Percentiles rank a stretch among this genome's conserved stretches.
Conservation (phyloP, 2,888 invertebrate species). For the Synergus japonicus region DNA sequence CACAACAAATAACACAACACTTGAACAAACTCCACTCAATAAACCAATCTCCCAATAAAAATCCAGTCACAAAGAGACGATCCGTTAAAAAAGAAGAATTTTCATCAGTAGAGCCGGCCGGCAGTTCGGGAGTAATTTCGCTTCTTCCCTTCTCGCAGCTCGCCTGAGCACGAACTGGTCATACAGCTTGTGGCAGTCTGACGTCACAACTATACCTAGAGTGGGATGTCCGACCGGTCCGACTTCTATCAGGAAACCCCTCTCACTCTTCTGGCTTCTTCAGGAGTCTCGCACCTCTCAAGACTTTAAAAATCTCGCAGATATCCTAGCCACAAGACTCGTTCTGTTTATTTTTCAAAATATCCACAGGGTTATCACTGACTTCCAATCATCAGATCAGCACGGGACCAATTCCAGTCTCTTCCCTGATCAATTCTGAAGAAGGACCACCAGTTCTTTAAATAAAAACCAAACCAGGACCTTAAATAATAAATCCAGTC, state of each 20-base stretch:
- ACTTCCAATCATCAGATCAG: background rate
- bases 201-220: slow-evolving; percentile 66
- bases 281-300: background rate
- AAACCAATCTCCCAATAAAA: background rate
- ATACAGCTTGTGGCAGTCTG: slow-evolving; percentile 59
- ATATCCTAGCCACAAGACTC: no score
- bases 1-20: background rate
- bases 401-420: background rate
- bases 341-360: no score
- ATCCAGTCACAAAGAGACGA: background rate
- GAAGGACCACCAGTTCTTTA: background rate
- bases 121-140: slow-evolving; percentile 52
- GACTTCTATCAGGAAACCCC: slow-evolving; percentile 38
- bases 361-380: background rate
- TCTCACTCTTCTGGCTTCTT: slow-evolving; percentile 40
- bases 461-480: no score
- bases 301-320: background rate
- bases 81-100: background rate
- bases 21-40: background rate
- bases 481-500: no score
- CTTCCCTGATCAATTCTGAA: background rate
- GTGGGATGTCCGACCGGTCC: slow-evolving; percentile 67
- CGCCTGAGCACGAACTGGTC: slow-evolving; percentile 66
- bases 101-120: slow-evolving; percentile 52
- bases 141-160: slow-evolving; percentile 54